Evolutionary conservation across 2,888 invertebrate species (phyloP).

Genomic region (Idaea straminata): DNA sequence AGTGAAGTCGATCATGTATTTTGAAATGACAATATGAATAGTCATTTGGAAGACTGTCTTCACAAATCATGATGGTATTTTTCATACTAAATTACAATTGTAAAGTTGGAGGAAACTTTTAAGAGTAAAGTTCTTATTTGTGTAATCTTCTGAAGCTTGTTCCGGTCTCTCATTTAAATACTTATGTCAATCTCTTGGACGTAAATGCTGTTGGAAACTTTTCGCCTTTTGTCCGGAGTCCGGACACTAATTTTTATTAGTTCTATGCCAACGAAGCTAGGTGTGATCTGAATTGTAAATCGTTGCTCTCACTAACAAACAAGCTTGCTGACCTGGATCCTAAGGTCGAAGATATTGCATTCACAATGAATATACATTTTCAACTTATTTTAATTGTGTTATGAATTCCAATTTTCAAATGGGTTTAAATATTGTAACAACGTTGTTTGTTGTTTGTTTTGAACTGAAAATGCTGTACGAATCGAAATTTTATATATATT

Average conservation of each 20-base stretch:
- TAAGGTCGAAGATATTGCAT: background rate
- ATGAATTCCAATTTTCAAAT: background rate
- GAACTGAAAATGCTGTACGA: background rate
- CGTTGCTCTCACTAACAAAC: background rate
- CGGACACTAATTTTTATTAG: background rate
- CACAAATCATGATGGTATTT: too few relatives aligned
- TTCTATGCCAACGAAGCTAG: background rate
- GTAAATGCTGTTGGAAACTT: background rate
- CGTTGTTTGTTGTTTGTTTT: background rate
- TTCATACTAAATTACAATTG: too few relatives aligned
- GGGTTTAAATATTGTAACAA: background rate
- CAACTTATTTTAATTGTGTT: background rate
- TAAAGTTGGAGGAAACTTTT: too few relatives aligned
- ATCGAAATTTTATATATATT: background rate
- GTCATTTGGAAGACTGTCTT: too few relatives aligned
- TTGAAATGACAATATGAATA: too few relatives aligned
- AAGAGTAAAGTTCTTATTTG: background rate
- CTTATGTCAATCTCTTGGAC: background rate
- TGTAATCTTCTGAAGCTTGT: background rate
- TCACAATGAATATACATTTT: background rate
- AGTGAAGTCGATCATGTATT: too few relatives aligned
- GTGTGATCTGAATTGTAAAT: conserved; percentile 1
- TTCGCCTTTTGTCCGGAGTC: background rate
- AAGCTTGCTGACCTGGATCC: background rate
- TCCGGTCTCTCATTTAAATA: background rate